phyloP scores from a whole-genome alignment of 2,113 vertebrate genomes.

The Cinclus mexicanus region DNA sequence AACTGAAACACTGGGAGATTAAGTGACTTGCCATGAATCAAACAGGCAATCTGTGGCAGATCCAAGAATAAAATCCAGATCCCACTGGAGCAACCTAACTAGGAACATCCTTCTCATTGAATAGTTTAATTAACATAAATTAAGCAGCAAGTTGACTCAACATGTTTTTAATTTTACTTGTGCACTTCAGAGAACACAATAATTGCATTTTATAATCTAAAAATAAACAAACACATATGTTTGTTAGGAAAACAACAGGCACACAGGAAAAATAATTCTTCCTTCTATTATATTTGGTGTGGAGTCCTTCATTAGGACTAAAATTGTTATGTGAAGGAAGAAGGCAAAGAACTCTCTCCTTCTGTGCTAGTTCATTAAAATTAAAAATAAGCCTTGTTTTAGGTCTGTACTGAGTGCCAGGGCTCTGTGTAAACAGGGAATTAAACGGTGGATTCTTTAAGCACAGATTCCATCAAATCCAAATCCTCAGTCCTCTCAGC shows the following conservation, averaged over 20 bases:
- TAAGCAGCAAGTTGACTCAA: constrained; percentile 30
- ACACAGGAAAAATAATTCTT: constrained; percentile 10
- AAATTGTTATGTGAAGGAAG: neutral
- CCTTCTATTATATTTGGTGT: constrained; percentile 12
- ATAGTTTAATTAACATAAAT: constrained; percentile 54
- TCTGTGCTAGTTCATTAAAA: neutral
- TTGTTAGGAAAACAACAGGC: constrained; percentile 40
- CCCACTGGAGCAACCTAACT: constrained; percentile 13
- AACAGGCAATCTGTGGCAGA: neutral
- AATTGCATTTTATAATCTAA: constrained; percentile 52
- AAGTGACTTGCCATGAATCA: neutral
- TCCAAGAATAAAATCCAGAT: constrained; percentile 33
- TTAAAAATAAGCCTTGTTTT: constrained; percentile 12
- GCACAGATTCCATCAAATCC: neutral
- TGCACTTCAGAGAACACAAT: constrained; percentile 36
- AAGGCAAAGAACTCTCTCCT: neutral
- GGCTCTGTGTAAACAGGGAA: neutral
- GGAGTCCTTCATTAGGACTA: neutral
- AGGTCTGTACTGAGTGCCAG: neutral
- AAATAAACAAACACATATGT: constrained; percentile 64
- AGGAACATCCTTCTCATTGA: constrained; percentile 44
- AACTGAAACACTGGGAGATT: neutral
- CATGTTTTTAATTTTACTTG: constrained; percentile 45
- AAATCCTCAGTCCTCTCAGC: neutral
- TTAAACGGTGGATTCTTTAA: neutral